Evolutionary conservation across 2,888 invertebrate genomes (phyloP), one percentile per base, ranked within the genome.

Genomic region (Drosophila anceps): DNA sequence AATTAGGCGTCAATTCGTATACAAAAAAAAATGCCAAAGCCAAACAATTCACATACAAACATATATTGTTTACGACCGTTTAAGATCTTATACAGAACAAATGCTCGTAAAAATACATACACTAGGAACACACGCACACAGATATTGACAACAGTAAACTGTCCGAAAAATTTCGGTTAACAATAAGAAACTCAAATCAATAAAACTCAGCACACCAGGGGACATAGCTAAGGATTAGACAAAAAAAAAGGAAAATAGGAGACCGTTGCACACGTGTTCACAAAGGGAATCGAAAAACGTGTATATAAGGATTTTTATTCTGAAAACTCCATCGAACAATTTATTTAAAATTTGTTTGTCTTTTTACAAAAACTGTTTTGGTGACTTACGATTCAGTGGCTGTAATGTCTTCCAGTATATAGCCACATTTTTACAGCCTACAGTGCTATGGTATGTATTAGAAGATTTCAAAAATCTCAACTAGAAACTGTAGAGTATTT

Each of bases 221-320:
- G 84, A 75, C 84, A 84, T 7, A 68, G 57, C 63, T 53, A 65
- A 76, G 84, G 71, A 80, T 84, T 71, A 59, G 51, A 62, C 69
- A 54, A 59, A 72, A 44, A 54, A 59, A 72, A 44, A 60, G 58
- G 63, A 66, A 48, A n/a, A 50, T 33, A 60, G 24, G 43, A 75
- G 78, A 81, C 65, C 78, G 69, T 73, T 57, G 90, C 85, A 89
- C 85, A 85, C 90, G 85, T 85, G 85, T 85, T 89, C 81, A 89
- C 90, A 85, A 89, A 87, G 76, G 51, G 84, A 84, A 81, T 66
- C 73, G 82, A 67, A 82, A 83, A 81, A 78, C 77, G 74, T 33
- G 24, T 33, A 20, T 20, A 51, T 71, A 39, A 69, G 57, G 48
- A 55, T 64, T 73, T 61, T 73, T 61, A 59, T 64, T 68, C 46